phyloP scores from a whole-genome alignment of 92 coral and sea anemone genomes.

The Muricea muricata region DNA sequence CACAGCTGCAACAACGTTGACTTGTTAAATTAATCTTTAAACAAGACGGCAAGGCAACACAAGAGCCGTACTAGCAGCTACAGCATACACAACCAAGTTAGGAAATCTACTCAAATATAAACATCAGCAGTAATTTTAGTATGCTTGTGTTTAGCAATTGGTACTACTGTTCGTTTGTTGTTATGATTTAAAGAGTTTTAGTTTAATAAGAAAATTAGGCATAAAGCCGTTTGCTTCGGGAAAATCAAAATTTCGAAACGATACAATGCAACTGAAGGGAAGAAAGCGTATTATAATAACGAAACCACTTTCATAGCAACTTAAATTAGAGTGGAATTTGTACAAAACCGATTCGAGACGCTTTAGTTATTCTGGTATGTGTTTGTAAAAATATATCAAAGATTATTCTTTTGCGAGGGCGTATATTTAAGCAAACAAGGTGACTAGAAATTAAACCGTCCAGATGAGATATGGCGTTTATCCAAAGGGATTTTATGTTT shows the following conservation, averaged over 20 bases:
- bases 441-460: background rate
- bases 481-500: background rate
- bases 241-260: too few relatives aligned
- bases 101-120: background rate
- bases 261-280: too few relatives aligned
- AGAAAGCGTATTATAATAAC: too few relatives aligned
- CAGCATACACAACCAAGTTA: background rate
- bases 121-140: too few relatives aligned
- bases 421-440: background rate
- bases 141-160: background rate
- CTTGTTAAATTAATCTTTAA: background rate
- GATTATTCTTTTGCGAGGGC: conserved; percentile 2
- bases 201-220: background rate
- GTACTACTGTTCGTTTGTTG: too few relatives aligned
- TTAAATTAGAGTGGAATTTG: too few relatives aligned
- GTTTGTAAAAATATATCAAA: background rate
- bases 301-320: too few relatives aligned
- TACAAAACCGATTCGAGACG: too few relatives aligned
- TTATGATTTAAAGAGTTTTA: background rate
- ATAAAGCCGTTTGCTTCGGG: background rate
- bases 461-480: background rate
- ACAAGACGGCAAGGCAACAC: background rate
- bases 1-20: background rate
- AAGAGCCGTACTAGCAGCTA: background rate
- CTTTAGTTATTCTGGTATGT: background rate